Percentiles rank a stretch among this genome's conserved stretches.
These are phyloP conservation scores for Phasianus colchicus DNA, from an alignment of 2,113 vertebrate species.

Conservation along the genomic window DNA sequence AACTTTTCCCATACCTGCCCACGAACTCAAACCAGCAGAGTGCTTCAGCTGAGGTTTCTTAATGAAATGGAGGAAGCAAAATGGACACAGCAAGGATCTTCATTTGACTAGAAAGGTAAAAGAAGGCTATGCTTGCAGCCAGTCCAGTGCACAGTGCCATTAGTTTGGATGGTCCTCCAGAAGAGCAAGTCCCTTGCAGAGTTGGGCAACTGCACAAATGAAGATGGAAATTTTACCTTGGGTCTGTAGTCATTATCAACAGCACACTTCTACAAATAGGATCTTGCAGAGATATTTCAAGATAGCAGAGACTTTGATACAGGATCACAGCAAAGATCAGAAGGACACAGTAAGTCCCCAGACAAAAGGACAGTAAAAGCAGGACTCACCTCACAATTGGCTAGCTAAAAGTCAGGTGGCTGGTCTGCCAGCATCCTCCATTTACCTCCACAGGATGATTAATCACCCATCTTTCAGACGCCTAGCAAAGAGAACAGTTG, in stretches of 20 bases:
- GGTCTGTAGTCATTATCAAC: background rate
- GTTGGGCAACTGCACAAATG: background rate
- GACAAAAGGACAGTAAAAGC: background rate
- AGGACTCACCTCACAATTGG: background rate
- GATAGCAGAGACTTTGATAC: background rate
- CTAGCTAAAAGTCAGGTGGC: background rate
- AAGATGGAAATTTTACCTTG: background rate
- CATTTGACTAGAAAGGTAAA: background rate
- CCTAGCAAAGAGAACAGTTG: background rate
- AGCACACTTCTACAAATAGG: background rate
- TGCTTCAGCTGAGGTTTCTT: background rate
- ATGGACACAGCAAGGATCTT: background rate
- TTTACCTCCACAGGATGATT: background rate
- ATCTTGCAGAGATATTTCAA: background rate
- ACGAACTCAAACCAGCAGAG: background rate
- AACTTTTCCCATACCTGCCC: background rate
- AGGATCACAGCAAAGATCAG: background rate
- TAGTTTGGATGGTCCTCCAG: background rate
- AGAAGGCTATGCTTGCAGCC: background rate
- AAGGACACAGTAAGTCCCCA: background rate
- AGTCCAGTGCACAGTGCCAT: rapidly evolving
- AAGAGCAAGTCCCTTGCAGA: background rate
- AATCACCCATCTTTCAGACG: background rate
- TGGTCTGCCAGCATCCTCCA: background rate
- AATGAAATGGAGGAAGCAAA: background rate